Base-by-base conservation (phyloP, 2,888 invertebrate species). In the Eristalis tenax region DNA sequence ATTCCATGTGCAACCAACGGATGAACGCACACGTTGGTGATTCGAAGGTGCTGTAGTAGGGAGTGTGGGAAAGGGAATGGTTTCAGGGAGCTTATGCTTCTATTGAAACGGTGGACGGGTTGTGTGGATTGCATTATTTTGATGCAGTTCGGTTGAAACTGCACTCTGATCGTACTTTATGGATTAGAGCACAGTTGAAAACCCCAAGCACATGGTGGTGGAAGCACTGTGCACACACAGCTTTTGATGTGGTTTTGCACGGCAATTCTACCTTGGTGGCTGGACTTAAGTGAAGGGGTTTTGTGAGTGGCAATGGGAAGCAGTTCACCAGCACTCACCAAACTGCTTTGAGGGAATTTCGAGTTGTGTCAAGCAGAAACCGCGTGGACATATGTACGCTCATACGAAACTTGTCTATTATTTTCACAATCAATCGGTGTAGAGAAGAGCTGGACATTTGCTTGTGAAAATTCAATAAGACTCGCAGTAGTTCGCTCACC, bases 151-250 rank as follows among this genome's bases (percentile, higher is more conserved):
- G 81, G 84, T 81, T 81, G 71, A 63, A 76, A 85, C 68, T 73
- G 63, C 84, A 85, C 76, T 85, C 76, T 76, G 84, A 81, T 85
- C 81, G 66, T 76, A 73, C 59, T 80, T 84, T 76, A 80, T 76
- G 68, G 75, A 84, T 80, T 35, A 76, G 76, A 57, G 76, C 40
- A 68, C 66, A 56, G 61, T 63, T 64, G 61, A 18, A 63, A 63
- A 68, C 70, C 80, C 32, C 74, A 61, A 74, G 70, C 71, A 57
- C 35, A 76, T 69, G 74, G 74, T 81, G 74, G 63, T 56, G 56
- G 73, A 22, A 56, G 68, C 56, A 69, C 28, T 38, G 28, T 38
- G 28, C 40, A 28, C 75, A 65, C 57, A 40, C 57, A 75, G 74
- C 66, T 81, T 75, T 81, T 75, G 74, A 70, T 75, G 81, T 43